A percentile compares a stretch with the other conserved stretches of the same genome.
These are phyloP conservation scores for Macrobrachium nipponense DNA, from an alignment of 1,140 invertebrate genomes.

Conservation along the genomic window DNA sequence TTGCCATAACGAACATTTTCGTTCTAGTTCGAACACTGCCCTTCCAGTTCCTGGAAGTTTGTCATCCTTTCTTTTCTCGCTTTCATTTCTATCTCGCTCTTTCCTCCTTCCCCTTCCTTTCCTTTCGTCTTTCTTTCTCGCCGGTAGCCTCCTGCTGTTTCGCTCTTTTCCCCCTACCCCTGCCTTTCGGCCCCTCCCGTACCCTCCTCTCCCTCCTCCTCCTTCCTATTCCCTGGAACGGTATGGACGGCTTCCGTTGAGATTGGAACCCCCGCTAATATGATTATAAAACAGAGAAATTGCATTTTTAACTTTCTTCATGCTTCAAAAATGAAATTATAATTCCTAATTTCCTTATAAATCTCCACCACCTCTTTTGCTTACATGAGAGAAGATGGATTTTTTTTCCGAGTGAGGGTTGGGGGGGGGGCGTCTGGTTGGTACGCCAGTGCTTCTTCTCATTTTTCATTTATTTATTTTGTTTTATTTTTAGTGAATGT, in stretches of 20 bases:
- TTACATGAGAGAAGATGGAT: no score
- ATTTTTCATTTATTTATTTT: no score
- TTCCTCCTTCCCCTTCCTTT: neutral
- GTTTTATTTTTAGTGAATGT: no score
- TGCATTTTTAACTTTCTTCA: slow-evolving; percentile 63
- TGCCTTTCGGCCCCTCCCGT: neutral
- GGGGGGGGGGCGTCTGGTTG: no score
- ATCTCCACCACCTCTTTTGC: slow-evolving; percentile 41
- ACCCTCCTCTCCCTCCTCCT: neutral
- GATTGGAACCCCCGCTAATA: slow-evolving; percentile 51
- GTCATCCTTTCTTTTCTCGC: neutral
- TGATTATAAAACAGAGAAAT: slow-evolving; percentile 62
- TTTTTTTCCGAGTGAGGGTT: no score
- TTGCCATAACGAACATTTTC: neutral
- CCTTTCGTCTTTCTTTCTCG: neutral
- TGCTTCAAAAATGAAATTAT: slow-evolving; percentile 60
- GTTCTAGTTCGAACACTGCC: neutral
- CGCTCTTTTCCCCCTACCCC: no score
- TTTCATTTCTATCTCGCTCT: neutral
- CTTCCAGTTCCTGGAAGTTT: neutral
- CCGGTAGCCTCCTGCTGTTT: neutral
- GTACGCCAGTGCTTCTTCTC: no score
- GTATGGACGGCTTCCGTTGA: slow-evolving; percentile 53
- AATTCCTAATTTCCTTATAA: slow-evolving; percentile 61
- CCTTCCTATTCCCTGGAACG: slow-evolving; percentile 14